Percentiles rank a stretch among this genome's conserved stretches.
phyloP scores from a whole-genome alignment of 2,888 invertebrate species.

The Cryptocephalus primarius region DNA sequence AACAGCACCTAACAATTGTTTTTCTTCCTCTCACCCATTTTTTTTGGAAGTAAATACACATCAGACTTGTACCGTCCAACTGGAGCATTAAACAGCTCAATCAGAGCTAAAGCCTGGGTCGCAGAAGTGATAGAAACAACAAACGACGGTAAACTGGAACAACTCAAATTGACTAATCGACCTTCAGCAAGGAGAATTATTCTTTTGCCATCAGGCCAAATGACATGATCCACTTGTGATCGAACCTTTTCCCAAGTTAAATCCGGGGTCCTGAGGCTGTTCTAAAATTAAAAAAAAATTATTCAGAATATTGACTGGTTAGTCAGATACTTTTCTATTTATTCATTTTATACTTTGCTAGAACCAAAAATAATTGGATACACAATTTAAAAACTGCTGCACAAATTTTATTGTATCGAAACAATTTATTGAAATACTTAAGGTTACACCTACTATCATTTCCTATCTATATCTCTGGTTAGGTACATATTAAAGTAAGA shows the following conservation, averaged over 20 bases:
- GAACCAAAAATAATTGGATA: too few species aligned
- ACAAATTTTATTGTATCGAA: too few species aligned
- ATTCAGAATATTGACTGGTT: not conserved
- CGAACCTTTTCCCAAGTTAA: slow-evolving; percentile 95
- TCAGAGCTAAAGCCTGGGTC: slow-evolving; percentile 92
- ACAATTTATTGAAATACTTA: too few species aligned
- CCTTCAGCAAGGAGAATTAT: slow-evolving; percentile 92
- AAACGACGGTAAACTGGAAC: slow-evolving; percentile 94
- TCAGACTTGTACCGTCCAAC: slow-evolving; percentile 91
- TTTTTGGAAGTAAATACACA: slow-evolving; percentile 94
- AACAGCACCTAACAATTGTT: not conserved
- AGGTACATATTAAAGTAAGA: too few species aligned
- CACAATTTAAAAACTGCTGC: too few species aligned
- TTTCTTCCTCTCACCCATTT: slow-evolving; percentile 65
- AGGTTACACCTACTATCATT: too few species aligned
- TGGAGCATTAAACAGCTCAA: slow-evolving; percentile 95
- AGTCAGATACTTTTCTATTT: too few species aligned
- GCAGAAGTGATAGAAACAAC: slow-evolving; percentile 96
- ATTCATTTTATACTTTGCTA: too few species aligned
- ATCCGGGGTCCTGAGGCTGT: slow-evolving; percentile 85
- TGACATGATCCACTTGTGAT: slow-evolving; percentile 96
- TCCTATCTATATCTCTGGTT: too few species aligned
- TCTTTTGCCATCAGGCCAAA: slow-evolving; percentile 95
- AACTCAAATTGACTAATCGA: slow-evolving; percentile 88
- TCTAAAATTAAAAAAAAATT: slow-evolving; percentile 37